These are phyloP conservation scores for Galagoides demidoff DNA, from an alignment of 2,797 vertebrate species.

Conservation along the genomic window DNA sequence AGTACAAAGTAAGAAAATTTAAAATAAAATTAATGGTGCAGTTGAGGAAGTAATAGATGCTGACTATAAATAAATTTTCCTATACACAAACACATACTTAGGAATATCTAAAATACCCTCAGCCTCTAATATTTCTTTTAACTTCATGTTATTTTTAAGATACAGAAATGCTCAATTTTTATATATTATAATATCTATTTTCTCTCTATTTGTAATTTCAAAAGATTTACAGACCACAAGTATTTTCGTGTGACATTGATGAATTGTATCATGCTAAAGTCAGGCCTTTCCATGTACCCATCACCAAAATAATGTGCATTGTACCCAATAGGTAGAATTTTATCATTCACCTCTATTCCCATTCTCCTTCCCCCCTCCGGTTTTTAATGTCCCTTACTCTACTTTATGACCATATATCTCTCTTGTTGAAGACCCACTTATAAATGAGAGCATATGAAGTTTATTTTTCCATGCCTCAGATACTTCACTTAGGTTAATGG, in stretches of 20 bases:
- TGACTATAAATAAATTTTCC: not conserved
- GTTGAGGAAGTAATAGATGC: not conserved
- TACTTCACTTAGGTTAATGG: not conserved
- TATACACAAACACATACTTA: not conserved
- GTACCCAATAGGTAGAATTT: not conserved
- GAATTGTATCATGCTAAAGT: not conserved
- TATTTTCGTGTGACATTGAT: not conserved
- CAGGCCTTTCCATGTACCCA: not conserved
- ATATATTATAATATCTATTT: not conserved
- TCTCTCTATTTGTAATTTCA: not conserved
- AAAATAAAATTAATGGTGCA: not conserved
- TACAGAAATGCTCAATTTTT: not conserved
- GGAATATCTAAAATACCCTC: not conserved
- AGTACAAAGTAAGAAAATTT: not conserved
- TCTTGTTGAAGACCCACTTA: not conserved
- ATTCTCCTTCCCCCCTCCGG: not conserved
- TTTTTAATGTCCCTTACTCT: not conserved
- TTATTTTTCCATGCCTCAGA: not conserved
- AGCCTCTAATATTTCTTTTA: conserved; percentile 20
- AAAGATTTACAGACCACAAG: not conserved
- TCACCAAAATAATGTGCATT: not conserved
- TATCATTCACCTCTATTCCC: not conserved
- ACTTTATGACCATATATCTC: not conserved
- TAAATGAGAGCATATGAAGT: not conserved
- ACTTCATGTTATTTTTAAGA: conserved; percentile 27